A percentile compares a stretch with the other conserved stretches of the same genome.
phyloP scores from a whole-genome alignment of 2,797 vertebrate species.

The Chaetophractus vellerosus region DNA sequence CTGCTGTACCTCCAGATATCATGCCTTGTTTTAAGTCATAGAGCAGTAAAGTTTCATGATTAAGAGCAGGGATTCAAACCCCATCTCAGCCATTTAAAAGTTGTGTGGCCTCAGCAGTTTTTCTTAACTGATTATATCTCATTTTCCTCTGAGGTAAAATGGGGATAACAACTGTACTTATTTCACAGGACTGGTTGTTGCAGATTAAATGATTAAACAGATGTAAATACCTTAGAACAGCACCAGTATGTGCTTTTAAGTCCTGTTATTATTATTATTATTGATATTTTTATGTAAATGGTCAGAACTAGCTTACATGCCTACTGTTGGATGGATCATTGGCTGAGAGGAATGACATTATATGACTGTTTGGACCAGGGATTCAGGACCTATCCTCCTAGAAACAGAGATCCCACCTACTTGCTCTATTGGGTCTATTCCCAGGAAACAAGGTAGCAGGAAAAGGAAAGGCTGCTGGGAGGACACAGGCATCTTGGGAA shows the following conservation, averaged over 20 bases:
- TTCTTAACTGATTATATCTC: background rate
- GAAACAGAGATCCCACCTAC: background rate
- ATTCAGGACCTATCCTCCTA: background rate
- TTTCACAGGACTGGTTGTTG: background rate
- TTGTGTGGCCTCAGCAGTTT: background rate
- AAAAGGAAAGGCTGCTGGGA: background rate
- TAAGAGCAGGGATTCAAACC: background rate
- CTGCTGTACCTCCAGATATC: background rate
- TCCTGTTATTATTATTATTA: background rate
- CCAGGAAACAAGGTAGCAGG: background rate
- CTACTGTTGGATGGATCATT: background rate
- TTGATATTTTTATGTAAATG: background rate
- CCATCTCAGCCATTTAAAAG: background rate
- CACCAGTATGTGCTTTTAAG: background rate
- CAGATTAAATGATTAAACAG: background rate
- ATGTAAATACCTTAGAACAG: background rate
- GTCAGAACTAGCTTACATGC: background rate
- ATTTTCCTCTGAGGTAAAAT: background rate
- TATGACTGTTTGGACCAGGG: background rate
- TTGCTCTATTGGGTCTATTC: background rate
- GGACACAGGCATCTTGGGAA: background rate
- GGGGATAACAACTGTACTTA: background rate
- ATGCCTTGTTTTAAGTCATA: background rate
- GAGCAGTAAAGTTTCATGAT: background rate
- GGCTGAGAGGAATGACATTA: background rate